Evolutionary conservation across 2,113 vertebrate species (phyloP), one percentile per base, ranked within the genome.

Genomic region (Thermophis baileyi): DNA sequence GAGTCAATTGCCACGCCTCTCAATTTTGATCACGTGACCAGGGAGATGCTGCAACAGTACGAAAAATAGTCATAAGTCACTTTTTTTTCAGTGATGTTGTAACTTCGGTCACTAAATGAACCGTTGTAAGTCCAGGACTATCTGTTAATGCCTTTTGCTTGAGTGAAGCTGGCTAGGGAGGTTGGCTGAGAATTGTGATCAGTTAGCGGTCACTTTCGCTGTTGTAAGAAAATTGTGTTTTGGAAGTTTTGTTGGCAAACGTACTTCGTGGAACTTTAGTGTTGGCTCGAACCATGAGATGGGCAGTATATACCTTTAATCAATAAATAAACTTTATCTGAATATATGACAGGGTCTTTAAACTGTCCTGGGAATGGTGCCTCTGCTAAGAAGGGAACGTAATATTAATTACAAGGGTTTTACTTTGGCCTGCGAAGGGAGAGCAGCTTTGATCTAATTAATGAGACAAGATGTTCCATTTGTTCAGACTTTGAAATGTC

Each of bases 391-490:
- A 47, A 14, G 11, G 35, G 4, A 92, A 54, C 12, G 49, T 53
- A 63, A 63, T 92, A 46, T 92, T 91, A 93, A 53, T 92, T 87
- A 86, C 14, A 69, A n/a, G 1, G 10, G 44, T 44, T 95, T 93
- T 92, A 92, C 94, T 53, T 90, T 91, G 85, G 92, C 3, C 0
- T 85, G 85, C 50, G 25, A 14, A n/a, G 87, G 51, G 93, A 85
- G 95, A 95, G 93, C 51, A 1, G 51, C 54, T 57, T 93, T n/a
- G 53, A 87, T 96, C 89, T 94, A 91, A 25, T 40, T 90, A 3
- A 60, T 25, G 89, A 40, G 47, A 90, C 6, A 1, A 85, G 85
- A 89, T 0, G 0, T 93, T 93, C 57, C 55, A 1, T 47, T 24
- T 94, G 10, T 81, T 2, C 12, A 90, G 44, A 12, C n/a, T 51